Evolutionary conservation across 2,888 invertebrate species (phyloP), one percentile per base, ranked within the genome.

Genomic region (Drosophila gaucha): DNA sequence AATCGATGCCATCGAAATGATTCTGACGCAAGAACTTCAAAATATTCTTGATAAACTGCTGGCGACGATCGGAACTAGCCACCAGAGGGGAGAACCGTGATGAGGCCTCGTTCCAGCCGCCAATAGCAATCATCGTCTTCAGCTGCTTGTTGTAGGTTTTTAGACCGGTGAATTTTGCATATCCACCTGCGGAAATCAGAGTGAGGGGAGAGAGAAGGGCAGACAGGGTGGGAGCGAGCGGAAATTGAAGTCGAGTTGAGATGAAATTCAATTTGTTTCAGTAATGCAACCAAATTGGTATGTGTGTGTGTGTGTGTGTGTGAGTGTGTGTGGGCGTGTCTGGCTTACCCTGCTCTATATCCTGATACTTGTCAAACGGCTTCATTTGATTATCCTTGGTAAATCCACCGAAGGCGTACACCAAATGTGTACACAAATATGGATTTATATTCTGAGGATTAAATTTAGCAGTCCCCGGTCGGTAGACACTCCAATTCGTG

Each of bases 361-460:
- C 98, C 92, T 98, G 98, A 91, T 98, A 98, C 90, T 97, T 97
- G 92, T 98, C 98, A 90, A 97, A 98, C 1, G 97, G 97, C 80
- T 97, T 96, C 82, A 98, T 93, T 16, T 96, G 95, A 92, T 97
- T 97, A 90, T 97, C 97, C 91, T 97, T 96, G 67, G 97, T 97
- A 90, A 97, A 96, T 20, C 97, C 97, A 52, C 97, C 97, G 91
- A 98, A 98, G 6, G 97, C 97, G 92, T 98, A 98, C 75, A 98
- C 94, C 79, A 98, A 94, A 94, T 98, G 97, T 33, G 97, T 97
- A 92, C 98, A 98, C 63, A 98, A 93, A 90, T 97, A 97, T 0
- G 98, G 98, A 93, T 98, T 97, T 91, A 98, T 98, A 91, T 98
- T 97, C 92, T 97, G 96, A 0, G 98, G 97, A 89, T 96, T 96